Conservation (phyloP, 2,113 vertebrate species). For the Rana temporaria region DNA sequence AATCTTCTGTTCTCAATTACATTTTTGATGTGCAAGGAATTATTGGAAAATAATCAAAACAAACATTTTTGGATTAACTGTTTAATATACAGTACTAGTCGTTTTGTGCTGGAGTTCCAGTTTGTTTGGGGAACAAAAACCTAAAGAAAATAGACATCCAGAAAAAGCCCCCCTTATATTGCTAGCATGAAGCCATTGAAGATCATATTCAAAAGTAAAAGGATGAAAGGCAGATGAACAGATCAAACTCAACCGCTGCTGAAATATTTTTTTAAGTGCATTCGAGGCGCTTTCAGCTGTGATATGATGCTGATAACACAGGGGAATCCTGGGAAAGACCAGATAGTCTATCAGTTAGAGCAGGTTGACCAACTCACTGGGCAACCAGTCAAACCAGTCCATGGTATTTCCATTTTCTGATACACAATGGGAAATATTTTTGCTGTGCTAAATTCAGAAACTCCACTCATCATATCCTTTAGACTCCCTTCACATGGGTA, state of each 20-base stretch:
- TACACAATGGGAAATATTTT: no score
- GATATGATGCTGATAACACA: background rate
- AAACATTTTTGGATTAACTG: background rate
- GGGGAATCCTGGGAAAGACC: no score
- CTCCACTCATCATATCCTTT: no score
- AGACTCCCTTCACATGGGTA: no score
- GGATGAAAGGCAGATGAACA: conserved; percentile 10
- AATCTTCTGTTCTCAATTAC: background rate
- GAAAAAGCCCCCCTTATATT: conserved; percentile 1
- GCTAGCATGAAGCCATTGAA: background rate
- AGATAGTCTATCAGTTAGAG: no score
- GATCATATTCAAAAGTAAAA: background rate
- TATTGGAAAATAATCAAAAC: conserved; percentile 12
- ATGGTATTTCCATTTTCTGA: no score
- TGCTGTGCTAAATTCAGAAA: no score
- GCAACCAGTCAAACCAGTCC: no score
- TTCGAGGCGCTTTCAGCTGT: conserved; percentile 4
- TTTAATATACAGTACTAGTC: no score
- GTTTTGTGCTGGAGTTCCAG: no score
- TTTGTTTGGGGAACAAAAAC: background rate
- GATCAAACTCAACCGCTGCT: conserved; percentile 15
- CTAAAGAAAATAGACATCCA: background rate
- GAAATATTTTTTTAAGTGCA: conserved; percentile 41
- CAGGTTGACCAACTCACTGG: no score
- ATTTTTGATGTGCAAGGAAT: background rate